These are phyloP conservation scores for Azorinus chamasolen DNA, from an alignment of 2,888 invertebrate species.

Conservation along the genomic window DNA sequence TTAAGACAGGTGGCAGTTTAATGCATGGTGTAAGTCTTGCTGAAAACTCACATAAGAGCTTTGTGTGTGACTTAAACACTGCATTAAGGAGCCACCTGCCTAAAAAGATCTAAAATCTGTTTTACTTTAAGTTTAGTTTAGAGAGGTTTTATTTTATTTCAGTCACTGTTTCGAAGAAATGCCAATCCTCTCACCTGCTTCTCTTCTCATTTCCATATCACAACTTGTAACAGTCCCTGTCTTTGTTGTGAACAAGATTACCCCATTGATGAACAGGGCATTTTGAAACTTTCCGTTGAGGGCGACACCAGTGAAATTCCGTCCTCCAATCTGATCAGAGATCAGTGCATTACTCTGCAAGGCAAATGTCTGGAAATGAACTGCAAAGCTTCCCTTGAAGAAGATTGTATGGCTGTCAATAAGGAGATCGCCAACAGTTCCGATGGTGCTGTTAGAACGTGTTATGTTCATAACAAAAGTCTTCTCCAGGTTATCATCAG, in stretches of 20 bases:
- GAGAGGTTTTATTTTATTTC: no score
- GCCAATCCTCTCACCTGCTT: slow-evolving; percentile 42
- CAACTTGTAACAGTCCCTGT: slow-evolving; percentile 18
- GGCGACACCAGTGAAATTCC: slow-evolving; percentile 52
- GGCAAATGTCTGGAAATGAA: slow-evolving; percentile 35
- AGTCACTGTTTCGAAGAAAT: no score
- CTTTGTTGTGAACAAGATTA: slow-evolving; percentile 25
- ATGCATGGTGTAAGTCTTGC: no score
- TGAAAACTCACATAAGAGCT: no score
- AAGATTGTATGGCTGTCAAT: slow-evolving; percentile 30
- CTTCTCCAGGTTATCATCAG: slow-evolving; percentile 26
- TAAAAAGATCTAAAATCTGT: no score
- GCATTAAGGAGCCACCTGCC: no score
- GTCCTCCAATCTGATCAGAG: slow-evolving; percentile 25
- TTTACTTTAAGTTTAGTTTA: no score
- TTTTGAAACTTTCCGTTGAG: slow-evolving; percentile 36
- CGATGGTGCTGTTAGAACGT: slow-evolving; percentile 39
- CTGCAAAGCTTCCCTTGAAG: slow-evolving; percentile 45
- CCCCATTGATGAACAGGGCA: slow-evolving; percentile 46
- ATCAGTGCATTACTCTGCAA: slow-evolving; percentile 38
- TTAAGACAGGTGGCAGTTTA: no score
- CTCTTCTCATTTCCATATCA: slow-evolving; percentile 45
- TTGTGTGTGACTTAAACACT: no score
- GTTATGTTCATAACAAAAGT: slow-evolving; percentile 54
- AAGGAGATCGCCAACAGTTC: slow-evolving; percentile 28